Conservation (phyloP, 2,888 invertebrate species). For the Hesperia comma region DNA sequence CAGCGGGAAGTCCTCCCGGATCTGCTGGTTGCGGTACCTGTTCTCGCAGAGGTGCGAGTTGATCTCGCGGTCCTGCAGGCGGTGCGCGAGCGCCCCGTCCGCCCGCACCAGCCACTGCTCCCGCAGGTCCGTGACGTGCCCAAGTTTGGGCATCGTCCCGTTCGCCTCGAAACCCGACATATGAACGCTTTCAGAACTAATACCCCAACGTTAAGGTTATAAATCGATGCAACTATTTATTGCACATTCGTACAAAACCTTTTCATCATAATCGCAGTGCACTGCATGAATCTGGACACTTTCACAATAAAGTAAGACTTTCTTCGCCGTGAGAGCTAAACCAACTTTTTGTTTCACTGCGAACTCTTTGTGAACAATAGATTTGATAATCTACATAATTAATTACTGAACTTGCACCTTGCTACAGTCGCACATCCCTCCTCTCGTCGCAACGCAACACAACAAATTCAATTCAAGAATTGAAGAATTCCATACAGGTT, state of each 20-base stretch:
- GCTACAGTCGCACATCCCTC: constrained; percentile 56
- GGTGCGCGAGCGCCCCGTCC: constrained; percentile 77
- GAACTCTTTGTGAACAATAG: constrained; percentile 70
- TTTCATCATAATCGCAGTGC: constrained; percentile 27
- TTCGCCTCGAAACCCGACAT: constrained; percentile 74
- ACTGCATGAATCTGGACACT: constrained; percentile 39
- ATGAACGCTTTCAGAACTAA: constrained; percentile 26
- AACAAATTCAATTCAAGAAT: constrained; percentile 52
- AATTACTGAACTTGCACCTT: constrained; percentile 56
- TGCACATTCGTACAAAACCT: constrained; percentile 10
- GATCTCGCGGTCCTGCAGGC: constrained; percentile 78
- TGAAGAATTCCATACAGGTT: constrained; percentile 40
- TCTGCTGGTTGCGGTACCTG: constrained; percentile 76
- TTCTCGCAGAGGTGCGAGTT: constrained; percentile 78
- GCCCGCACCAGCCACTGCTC: constrained; percentile 79
- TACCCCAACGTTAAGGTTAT: constrained; percentile 12
- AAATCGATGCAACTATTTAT: constrained; percentile 21
- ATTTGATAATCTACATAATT: constrained; percentile 73
- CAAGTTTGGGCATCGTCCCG: constrained; percentile 79
- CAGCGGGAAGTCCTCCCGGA: constrained; percentile 78
- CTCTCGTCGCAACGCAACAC: constrained; percentile 47
- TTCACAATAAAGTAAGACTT: constrained; percentile 62
- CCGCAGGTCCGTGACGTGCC: constrained; percentile 75
- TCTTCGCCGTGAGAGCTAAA: constrained; percentile 72
- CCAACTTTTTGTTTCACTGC: constrained; percentile 68